Conservation (phyloP, 2,888 invertebrate species). For the Gasteruption jaculator region DNA sequence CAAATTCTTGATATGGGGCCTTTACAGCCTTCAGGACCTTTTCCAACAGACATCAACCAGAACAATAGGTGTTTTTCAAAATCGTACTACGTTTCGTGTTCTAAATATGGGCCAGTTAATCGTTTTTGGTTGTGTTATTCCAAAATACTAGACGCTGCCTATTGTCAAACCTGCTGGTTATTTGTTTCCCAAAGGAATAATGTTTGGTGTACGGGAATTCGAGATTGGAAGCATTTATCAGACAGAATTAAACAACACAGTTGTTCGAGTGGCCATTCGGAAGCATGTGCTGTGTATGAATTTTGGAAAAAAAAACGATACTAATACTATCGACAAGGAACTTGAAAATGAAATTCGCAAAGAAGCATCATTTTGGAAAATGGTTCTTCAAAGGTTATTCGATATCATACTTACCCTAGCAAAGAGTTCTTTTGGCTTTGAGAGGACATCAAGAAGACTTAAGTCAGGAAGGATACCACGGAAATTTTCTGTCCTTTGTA, state of each 20-base stretch:
- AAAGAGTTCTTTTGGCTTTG: conserved; percentile 23
- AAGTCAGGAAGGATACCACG: conserved; percentile 22
- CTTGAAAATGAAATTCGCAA: conserved; percentile 19
- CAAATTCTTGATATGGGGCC: too few species aligned
- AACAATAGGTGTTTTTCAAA: conserved; percentile 25
- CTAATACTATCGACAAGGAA: conserved; percentile 18
- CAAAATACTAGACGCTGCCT: conserved; percentile 23
- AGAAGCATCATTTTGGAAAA: conserved; percentile 20
- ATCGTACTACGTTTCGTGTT: conserved; percentile 21
- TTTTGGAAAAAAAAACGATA: conserved; percentile 23
- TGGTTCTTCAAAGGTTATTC: conserved; percentile 21
- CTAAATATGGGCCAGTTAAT: conserved; percentile 24
- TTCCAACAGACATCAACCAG: conserved; percentile 17
- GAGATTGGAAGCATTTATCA: conserved; percentile 26
- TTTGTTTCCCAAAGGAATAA: conserved; percentile 18
- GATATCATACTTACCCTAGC: conserved; percentile 20
- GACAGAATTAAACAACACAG: conserved; percentile 21
- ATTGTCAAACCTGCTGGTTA: conserved; percentile 26
- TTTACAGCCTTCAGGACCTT: conserved; percentile 16
- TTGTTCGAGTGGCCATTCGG: conserved; percentile 15
- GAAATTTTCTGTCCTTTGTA: conserved; percentile 30
- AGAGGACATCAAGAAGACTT: conserved; percentile 22
- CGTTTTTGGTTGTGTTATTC: conserved; percentile 27
- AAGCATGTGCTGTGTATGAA: conserved; percentile 26
- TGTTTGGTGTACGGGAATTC: conserved; percentile 17